Conservation (phyloP, 2,797 vertebrate genomes). For the Pantherophis alleghaniensis region DNA sequence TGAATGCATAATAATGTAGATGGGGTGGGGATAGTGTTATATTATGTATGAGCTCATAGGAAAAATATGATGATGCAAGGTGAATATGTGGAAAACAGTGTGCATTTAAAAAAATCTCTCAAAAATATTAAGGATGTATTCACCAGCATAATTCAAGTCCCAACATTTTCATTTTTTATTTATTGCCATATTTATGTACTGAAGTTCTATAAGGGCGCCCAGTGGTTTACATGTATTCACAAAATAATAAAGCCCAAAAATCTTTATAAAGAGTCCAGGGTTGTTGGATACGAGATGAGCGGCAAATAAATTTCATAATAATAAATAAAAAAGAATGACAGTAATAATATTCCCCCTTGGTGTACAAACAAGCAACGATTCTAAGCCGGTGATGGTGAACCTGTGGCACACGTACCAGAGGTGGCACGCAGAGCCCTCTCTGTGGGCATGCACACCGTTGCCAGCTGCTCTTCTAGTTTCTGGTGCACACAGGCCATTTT, state of each 20-base stretch:
- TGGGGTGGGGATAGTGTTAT: too few species aligned
- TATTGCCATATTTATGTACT: background rate
- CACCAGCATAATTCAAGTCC: background rate
- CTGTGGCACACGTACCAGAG: too few species aligned
- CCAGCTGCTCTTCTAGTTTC: too few species aligned
- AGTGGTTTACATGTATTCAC: background rate
- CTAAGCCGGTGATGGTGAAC: background rate
- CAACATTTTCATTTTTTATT: background rate
- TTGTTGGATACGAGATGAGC: background rate
- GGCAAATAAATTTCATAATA: background rate
- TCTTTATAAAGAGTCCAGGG: background rate
- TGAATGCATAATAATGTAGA: background rate
- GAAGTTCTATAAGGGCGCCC: background rate
- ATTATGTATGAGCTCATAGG: background rate
- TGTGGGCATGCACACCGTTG: too few species aligned
- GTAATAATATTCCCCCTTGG: background rate
- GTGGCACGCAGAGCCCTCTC: too few species aligned
- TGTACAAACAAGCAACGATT: background rate
- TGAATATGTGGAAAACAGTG: background rate
- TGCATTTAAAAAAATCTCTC: background rate
- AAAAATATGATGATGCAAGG: background rate
- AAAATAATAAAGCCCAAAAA: background rate
- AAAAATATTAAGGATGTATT: background rate
- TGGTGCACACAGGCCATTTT: too few species aligned
- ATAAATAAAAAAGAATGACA: background rate